phyloP scores from a whole-genome alignment of 2,113 vertebrate species.

The Trochalopteron elliotii region DNA sequence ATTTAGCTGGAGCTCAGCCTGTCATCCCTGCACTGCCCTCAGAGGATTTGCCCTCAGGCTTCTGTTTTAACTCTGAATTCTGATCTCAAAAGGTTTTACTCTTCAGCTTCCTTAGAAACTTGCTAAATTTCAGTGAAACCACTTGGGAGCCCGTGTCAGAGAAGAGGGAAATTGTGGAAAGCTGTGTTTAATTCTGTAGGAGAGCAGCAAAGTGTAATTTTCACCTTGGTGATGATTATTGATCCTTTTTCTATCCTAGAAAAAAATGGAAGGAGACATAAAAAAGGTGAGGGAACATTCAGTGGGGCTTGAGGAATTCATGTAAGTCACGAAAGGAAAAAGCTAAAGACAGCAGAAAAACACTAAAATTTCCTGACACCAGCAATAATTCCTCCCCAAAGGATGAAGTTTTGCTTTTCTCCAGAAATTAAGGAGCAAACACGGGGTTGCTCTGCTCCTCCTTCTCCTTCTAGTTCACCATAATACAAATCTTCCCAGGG shows the following conservation, averaged over 20 bases:
- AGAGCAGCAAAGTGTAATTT: not conserved
- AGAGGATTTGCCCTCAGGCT: not conserved
- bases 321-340: not conserved
- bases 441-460: slow-evolving; percentile 53
- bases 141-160: not conserved
- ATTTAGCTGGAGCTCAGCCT: not conserved
- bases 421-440: slow-evolving; percentile 54
- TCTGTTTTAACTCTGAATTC: not conserved
- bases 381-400: slow-evolving; percentile 10
- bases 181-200: not conserved
- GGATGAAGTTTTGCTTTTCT: slow-evolving; percentile 57
- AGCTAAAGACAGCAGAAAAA: not conserved
- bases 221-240: not conserved
- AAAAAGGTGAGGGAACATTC: not conserved
- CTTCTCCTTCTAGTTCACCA: slow-evolving; percentile 68
- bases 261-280: not conserved
- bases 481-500: slow-evolving; percentile 71
- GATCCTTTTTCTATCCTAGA: not conserved
- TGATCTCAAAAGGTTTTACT: not conserved
- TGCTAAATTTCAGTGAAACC: not conserved
- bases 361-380: not conserved
- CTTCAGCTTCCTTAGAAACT: not conserved
- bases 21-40: not conserved
- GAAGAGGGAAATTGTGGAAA: not conserved
- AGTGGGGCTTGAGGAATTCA: not conserved